A percentile compares a stretch with the other conserved stretches of the same genome.
Evolutionary conservation across 2,888 invertebrate species (phyloP).

Genomic region (Girardia tigrina): DNA sequence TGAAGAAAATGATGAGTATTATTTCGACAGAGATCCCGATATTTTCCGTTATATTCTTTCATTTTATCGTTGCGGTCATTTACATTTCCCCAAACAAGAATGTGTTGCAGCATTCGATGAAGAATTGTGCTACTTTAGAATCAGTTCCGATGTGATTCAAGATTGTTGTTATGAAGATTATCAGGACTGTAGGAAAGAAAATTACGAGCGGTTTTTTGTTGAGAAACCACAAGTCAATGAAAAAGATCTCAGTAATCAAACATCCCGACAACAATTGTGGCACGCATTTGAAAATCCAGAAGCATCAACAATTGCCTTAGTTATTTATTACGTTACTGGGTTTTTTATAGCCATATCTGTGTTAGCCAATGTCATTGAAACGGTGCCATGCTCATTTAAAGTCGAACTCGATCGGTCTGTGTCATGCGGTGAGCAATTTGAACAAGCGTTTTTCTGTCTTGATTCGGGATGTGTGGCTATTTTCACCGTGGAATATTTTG

Average conservation of each 20-base stretch:
- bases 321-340: constrained; percentile 98
- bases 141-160: constrained; percentile 83
- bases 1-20: constrained; percentile 91
- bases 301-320: constrained; percentile 91
- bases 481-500: constrained; percentile 89
- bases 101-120: constrained; percentile 97
- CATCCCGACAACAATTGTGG: constrained; percentile 72
- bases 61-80: constrained; percentile 95
- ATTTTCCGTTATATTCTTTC: constrained; percentile 94
- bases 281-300: constrained; percentile 96
- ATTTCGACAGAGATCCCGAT: constrained; percentile 97
- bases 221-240: constrained; percentile 55
- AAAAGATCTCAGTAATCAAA: constrained; percentile 60
- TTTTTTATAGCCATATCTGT: constrained; percentile 99
- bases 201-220: constrained; percentile 90
- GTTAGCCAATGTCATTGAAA: constrained; percentile 96
- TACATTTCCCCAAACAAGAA: constrained; percentile 97
- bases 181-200: constrained; percentile 91
- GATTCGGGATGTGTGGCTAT: constrained; percentile 99
- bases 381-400: constrained; percentile 72
- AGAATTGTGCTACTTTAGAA: constrained; percentile 95
- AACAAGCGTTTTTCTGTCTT: constrained; percentile 81
- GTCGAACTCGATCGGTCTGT: constrained; percentile 53
- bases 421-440: constrained; percentile 90
- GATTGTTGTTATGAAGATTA: constrained; percentile 99